These are phyloP conservation scores for Charaxes varanes DNA, from an alignment of 1,140 invertebrate species.

Conservation along the genomic window DNA sequence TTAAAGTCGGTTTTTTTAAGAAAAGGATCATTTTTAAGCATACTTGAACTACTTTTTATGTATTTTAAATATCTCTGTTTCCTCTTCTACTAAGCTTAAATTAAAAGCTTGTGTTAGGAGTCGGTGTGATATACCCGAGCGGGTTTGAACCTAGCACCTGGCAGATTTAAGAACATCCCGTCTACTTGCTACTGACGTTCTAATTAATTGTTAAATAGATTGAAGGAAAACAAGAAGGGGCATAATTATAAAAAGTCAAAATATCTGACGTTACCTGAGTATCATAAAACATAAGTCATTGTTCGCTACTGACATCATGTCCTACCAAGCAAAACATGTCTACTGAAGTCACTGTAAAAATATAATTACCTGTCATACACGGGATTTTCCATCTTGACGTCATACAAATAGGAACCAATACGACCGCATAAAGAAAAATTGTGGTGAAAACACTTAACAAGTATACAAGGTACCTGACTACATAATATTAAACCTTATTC, in stretches of 20 bases:
- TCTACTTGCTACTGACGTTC: too few species aligned
- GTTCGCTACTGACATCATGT: constrained; percentile 26
- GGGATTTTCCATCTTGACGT: constrained; percentile 11
- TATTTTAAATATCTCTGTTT: too few species aligned
- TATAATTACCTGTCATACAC: neutral
- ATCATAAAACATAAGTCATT: constrained; percentile 31
- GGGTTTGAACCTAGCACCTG: too few species aligned
- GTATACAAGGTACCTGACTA: constrained; percentile 1
- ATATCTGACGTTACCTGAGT: constrained; percentile 22
- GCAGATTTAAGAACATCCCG: too few species aligned
- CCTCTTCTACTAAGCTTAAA: too few species aligned
- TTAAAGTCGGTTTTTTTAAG: too few species aligned
- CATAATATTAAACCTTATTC: constrained; percentile 13
- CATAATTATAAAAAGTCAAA: constrained; percentile 23
- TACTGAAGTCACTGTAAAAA: constrained; percentile 16
- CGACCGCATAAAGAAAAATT: constrained; percentile 17
- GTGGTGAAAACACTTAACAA: constrained; percentile 18
- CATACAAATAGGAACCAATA: constrained; percentile 7
- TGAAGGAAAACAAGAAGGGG: too few species aligned
- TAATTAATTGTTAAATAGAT: too few species aligned
- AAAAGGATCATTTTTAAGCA: too few species aligned
- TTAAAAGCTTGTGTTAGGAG: too few species aligned
- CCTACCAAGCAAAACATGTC: constrained; percentile 29
- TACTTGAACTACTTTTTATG: too few species aligned
- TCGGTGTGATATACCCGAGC: too few species aligned